Conservation (phyloP, 2,797 vertebrate genomes). For the Lagothrix lagotricha region DNA sequence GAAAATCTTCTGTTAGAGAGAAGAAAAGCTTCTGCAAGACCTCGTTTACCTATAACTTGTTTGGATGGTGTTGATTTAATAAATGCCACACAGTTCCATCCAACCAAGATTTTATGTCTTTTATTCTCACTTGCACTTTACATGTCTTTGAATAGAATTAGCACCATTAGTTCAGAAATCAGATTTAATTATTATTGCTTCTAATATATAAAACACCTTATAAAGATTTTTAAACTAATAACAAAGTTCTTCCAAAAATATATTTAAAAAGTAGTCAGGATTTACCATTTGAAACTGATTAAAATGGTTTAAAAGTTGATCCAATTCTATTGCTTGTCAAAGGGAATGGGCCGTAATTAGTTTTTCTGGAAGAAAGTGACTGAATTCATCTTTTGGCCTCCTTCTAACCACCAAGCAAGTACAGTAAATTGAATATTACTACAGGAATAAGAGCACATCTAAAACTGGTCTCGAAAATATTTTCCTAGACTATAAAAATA, state of each 20-base stretch:
- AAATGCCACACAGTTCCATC: slow-evolving; percentile 48
- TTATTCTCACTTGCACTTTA: slow-evolving; percentile 24
- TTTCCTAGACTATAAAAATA: slow-evolving; percentile 85
- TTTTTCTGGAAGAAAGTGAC: slow-evolving; percentile 56
- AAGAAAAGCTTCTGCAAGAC: neutral
- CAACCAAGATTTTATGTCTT: slow-evolving; percentile 40
- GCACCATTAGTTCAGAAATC: slow-evolving; percentile 81
- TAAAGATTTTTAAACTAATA: slow-evolving; percentile 75
- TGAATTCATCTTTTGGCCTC: slow-evolving; percentile 69
- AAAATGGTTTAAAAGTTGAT: slow-evolving; percentile 78
- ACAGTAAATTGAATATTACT: slow-evolving; percentile 64
- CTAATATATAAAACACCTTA: slow-evolving; percentile 78
- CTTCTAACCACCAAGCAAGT: slow-evolving; percentile 75
- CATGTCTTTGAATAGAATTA: slow-evolving; percentile 71
- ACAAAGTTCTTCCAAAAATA: slow-evolving; percentile 73
- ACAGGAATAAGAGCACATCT: slow-evolving; percentile 74
- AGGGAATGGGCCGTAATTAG: slow-evolving; percentile 66
- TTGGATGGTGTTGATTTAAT: slow-evolving; percentile 58
- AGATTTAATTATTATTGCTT: slow-evolving; percentile 68
- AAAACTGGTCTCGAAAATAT: slow-evolving; percentile 83
- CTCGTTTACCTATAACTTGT: neutral
- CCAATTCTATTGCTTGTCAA: slow-evolving; percentile 64
- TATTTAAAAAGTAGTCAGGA: slow-evolving; percentile 78
- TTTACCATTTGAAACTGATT: slow-evolving; percentile 69
- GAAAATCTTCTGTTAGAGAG: neutral